Evolutionary conservation across 2,113 vertebrate genomes (phyloP), one percentile per base, ranked within the genome.

Genomic region (Prunella fulvescens): DNA sequence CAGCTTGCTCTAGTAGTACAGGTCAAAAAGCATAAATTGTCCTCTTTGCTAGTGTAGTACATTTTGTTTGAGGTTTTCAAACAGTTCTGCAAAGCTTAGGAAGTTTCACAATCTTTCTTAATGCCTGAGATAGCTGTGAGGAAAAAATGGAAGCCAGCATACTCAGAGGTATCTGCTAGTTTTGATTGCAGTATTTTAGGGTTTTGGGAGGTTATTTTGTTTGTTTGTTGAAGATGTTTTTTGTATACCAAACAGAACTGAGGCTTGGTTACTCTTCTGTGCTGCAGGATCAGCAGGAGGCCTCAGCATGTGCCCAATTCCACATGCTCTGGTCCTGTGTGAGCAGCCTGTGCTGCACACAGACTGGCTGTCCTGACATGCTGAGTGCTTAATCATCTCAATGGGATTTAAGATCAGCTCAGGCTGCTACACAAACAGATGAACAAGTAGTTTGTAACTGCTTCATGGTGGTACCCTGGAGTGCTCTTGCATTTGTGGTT

Each of bases 241-340:
- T 57, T 60, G 7, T 40, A 25, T 66, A 28, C 19, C 13, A 39
- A 9, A 45, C 5, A n/a, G 7, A 81, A 5, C 17, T 56, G 60
- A 81, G 13, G 15, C 19, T 69, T 73, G 12, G 29, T 64, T 87
- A 37, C 16, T 45, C 44, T 86, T 88, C n/a, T 12, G 9, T 50
- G 15, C 14, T 62, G 28, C 69, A 71, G 60, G 35, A 67, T 54
- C 20, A 35, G 12, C 5, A 1, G 9, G 17, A 69, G 8, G 28
- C 22, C 53, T 90, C 15, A 2, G 40, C 53, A 28, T 0, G 3
- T 40, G 40, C 24, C 24, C 7, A 16, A 1, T 76, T 65, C 45
- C 25, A 2, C 19, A 14, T 25, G 44, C 45, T 42, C 25, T 0
- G 0, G 39, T 65, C 28, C 17, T 40, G 24, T 0, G 0, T 39